Base-by-base conservation (phyloP, 2,888 invertebrate genomes). In the Hermaeophaga mercurialis region DNA sequence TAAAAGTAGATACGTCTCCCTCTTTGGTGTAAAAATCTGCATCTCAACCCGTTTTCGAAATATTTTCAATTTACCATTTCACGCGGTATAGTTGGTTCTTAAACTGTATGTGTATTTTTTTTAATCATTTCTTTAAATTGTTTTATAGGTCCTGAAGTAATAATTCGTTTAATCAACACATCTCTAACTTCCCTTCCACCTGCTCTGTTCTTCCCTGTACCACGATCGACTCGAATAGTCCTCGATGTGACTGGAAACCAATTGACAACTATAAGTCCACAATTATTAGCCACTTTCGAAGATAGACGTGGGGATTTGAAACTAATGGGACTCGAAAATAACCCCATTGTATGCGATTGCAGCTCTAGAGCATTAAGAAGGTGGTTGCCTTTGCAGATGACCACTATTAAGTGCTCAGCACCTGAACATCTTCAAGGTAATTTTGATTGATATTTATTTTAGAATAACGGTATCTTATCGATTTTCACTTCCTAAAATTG, bases 341-440 rank as follows among this genome's bases (percentile, higher is more conserved):
- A 94, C 75, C 93, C 94, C 0, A 86, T 94, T 41, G 82, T 85
- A 55, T 95, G 95, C 72, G 93, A 94, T 73, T 95, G 95, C 72
- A 88, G 88, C 68, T 87, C 90, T 1, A 80, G 89, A 63, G 89
- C 91, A 1, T 79, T 94, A 22, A 84, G 91, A 63, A 81, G 90
- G 54, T 94, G 92, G 92, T 75, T 91, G 52, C 86, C 86, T 26
- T 81, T 84, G 1, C 84, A 85, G 38, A 82, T 87, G 80, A 81
- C 84, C 26, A 80, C 82, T 14, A 64, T 78, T 4, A 63, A 56
- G 22, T 94, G 94, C 70, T 78, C 82, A 1, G 82, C 84, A 0
- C 94, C 94, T 0, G 82, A 85, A n/a, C 82, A 85, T 70, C 79
- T 94, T 19, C 79, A 81, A 18, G 89, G 87, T 14, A 50, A 58